phyloP scores from a whole-genome alignment of 2,797 vertebrate species.

The Acropternis orthonyx region DNA sequence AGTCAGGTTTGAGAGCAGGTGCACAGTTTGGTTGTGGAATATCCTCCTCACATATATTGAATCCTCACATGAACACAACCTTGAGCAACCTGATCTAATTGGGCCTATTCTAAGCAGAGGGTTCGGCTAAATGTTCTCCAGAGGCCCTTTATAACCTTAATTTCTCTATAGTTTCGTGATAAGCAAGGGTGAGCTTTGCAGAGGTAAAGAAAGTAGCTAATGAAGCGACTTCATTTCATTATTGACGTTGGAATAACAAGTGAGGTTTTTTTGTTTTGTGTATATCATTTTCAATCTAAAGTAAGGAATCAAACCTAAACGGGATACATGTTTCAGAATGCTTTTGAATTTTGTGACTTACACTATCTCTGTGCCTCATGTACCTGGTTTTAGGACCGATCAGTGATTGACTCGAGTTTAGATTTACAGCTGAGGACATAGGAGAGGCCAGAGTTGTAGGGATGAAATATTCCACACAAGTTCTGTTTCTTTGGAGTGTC shows the following conservation, averaged over 20 bases:
- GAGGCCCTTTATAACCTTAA: not conserved
- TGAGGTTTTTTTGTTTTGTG: fast-evolving
- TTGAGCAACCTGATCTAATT: not conserved
- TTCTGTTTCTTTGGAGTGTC: not conserved
- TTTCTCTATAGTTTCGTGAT: not conserved
- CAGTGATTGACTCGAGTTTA: not conserved
- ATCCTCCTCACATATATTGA: not conserved
- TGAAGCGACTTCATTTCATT: not conserved
- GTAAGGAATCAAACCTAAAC: not conserved
- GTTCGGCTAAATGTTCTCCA: not conserved
- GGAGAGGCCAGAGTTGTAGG: not conserved
- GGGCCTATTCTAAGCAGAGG: not conserved
- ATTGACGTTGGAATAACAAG: not conserved
- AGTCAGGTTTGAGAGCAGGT: not conserved
- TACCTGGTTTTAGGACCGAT: not conserved
- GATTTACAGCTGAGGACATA: not conserved
- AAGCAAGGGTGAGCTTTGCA: not conserved
- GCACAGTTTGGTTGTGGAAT: not conserved
- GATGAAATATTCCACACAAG: not conserved
- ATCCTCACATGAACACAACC: not conserved
- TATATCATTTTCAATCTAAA: not conserved
- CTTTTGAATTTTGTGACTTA: not conserved
- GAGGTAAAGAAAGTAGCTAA: not conserved
- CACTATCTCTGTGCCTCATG: not conserved
- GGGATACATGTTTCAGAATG: not conserved